Percentiles rank a stretch among this genome's conserved stretches.
Conservation (phyloP, 1,140 invertebrate genomes). For the Cataglyphis hispanica region DNA sequence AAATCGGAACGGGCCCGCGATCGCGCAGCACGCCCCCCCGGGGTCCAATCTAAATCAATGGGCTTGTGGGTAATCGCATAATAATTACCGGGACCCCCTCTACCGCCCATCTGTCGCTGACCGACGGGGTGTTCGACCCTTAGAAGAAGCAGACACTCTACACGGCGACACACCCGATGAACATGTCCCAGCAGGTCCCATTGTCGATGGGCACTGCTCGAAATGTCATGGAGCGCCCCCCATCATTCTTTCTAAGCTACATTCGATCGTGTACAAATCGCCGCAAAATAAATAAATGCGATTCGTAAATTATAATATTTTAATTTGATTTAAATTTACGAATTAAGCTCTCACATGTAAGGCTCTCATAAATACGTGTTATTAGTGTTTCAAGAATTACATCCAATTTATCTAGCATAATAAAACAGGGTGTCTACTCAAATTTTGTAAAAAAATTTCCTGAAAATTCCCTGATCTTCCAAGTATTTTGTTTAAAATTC, state of each 20-base stretch:
- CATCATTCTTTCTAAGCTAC: constrained; percentile 11
- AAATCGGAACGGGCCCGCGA: constrained; percentile 66
- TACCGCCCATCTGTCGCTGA: constrained; percentile 84
- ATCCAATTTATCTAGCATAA: too few species aligned
- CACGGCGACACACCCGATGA: constrained; percentile 76
- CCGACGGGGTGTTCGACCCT: constrained; percentile 78
- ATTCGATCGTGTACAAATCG: constrained; percentile 37
- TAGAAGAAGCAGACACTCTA: constrained; percentile 74
- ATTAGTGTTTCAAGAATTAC: neutral
- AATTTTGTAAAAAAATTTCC: too few species aligned
- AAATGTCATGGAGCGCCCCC: constrained; percentile 63
- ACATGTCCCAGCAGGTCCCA: constrained; percentile 83
- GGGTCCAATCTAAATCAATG: constrained; percentile 86
- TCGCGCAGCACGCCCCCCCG: constrained; percentile 72
- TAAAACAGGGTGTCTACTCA: too few species aligned
- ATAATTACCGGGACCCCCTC: constrained; percentile 85
- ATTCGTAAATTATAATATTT: constrained; percentile 37
- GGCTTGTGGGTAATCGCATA: constrained; percentile 87
- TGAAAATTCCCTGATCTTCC: too few species aligned
- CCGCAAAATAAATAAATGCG: constrained; percentile 14
- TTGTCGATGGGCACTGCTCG: constrained; percentile 78
- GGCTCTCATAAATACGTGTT: neutral
- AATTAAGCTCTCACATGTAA: neutral
- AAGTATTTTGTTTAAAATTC: too few species aligned
- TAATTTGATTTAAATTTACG: neutral